Percentiles rank a stretch among this genome's conserved stretches.
These are phyloP conservation scores for Balearica regulorum DNA, from an alignment of 2,797 vertebrate genomes.

Conservation along the genomic window DNA sequence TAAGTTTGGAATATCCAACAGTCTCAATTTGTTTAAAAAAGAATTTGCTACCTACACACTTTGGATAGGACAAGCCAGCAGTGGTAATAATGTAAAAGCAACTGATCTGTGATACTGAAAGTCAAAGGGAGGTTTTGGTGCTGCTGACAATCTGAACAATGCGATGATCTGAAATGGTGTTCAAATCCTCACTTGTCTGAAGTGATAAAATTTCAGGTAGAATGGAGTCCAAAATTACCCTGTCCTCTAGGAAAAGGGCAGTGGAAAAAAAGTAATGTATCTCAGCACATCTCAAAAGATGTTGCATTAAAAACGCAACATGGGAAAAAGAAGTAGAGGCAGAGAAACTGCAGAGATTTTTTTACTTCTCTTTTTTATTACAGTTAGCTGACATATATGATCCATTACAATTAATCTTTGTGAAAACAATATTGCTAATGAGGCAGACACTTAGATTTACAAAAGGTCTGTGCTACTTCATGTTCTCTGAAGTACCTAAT, in stretches of 20 bases:
- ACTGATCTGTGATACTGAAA: not conserved
- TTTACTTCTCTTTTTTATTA: not conserved
- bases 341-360: not conserved
- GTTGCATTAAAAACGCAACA: not conserved
- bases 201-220: not conserved
- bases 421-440: not conserved
- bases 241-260: not conserved
- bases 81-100: not conserved
- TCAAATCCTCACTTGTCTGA: not conserved
- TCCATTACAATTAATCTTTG: not conserved
- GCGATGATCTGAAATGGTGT: not conserved
- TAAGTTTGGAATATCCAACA: not conserved
- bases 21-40: not conserved
- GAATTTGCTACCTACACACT: not conserved
- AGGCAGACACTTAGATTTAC: not conserved
- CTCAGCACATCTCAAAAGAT: not conserved
- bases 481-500: not conserved
- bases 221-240: not conserved
- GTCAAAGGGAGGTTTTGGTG: not conserved
- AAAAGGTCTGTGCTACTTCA: not conserved
- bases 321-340: not conserved
- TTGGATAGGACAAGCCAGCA: not conserved
- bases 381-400: not conserved
- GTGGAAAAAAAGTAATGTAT: not conserved
- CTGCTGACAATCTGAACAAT: not conserved